Percentiles rank a stretch among this genome's conserved stretches.
phyloP scores from a whole-genome alignment of 2,113 vertebrate genomes.

The Calidris pugnax region DNA sequence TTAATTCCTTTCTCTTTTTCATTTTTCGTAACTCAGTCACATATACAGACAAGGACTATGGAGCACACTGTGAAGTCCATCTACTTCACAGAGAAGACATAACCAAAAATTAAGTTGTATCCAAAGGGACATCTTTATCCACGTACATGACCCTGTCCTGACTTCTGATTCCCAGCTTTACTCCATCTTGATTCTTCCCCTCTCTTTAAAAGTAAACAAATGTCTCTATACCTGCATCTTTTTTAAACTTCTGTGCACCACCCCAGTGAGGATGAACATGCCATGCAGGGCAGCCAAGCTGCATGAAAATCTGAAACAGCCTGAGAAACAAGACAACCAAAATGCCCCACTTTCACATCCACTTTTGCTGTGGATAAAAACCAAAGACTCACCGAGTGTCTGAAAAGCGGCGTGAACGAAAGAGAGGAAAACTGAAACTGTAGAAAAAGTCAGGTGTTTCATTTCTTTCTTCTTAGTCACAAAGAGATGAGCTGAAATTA shows the following conservation, averaged over 20 bases:
- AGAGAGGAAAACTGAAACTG: constrained; percentile 11
- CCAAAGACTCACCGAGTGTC: constrained; percentile 18
- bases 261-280: background rate
- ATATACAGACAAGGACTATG: background rate
- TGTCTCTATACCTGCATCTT: background rate
- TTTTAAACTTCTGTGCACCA: background rate
- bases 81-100: background rate
- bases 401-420: background rate
- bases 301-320: background rate
- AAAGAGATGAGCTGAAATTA: background rate
- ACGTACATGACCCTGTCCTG: background rate
- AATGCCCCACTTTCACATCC: background rate
- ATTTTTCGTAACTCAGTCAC: background rate
- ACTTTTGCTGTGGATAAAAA: background rate
- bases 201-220: background rate
- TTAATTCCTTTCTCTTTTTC: background rate
- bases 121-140: background rate
- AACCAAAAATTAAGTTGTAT: background rate
- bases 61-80: background rate
- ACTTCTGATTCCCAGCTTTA: background rate
- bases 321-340: background rate
- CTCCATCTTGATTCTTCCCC: background rate
- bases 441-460: background rate
- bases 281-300: background rate
- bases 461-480: constrained; percentile 48